These are phyloP conservation scores for Notiomystis cincta DNA, from an alignment of 2,113 vertebrate species.

Conservation along the genomic window DNA sequence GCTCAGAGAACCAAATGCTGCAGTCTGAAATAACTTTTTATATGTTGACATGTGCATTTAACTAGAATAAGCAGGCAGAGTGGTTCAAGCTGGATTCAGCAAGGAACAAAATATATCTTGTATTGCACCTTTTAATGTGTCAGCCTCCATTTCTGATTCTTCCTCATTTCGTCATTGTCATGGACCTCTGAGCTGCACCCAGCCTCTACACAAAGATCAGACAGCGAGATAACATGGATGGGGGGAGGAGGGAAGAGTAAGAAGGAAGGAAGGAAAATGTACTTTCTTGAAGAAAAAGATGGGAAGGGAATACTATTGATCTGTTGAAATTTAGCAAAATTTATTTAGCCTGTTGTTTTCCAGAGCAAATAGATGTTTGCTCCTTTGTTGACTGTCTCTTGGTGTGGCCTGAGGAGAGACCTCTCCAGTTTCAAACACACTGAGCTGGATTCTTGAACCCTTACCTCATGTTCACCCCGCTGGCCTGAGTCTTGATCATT, in stretches of 20 bases:
- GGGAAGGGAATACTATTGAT: background rate
- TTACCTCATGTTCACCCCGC: background rate
- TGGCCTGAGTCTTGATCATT: fast-evolving
- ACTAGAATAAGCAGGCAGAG: conserved; percentile 41
- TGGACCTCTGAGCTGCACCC: background rate
- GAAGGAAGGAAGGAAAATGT: background rate
- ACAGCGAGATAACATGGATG: background rate
- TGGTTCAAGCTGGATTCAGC: background rate
- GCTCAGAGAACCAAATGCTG: conserved; percentile 21
- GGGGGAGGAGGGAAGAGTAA: background rate
- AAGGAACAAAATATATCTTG: conserved; percentile 30
- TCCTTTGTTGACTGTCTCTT: background rate
- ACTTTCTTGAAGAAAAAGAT: background rate
- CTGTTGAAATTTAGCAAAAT: background rate
- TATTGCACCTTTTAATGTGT: background rate
- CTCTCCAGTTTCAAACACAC: background rate
- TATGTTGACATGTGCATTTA: conserved; percentile 57
- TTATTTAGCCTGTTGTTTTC: background rate
- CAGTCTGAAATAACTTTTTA: conserved; percentile 65
- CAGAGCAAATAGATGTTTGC: background rate
- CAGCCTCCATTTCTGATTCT: background rate
- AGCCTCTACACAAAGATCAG: background rate
- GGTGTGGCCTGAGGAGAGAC: background rate
- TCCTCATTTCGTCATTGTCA: background rate
- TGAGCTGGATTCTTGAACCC: background rate